Base-by-base conservation (phyloP, 37 sponge, comb jelly and placozoan species). In the Theonella swinhoei region DNA sequence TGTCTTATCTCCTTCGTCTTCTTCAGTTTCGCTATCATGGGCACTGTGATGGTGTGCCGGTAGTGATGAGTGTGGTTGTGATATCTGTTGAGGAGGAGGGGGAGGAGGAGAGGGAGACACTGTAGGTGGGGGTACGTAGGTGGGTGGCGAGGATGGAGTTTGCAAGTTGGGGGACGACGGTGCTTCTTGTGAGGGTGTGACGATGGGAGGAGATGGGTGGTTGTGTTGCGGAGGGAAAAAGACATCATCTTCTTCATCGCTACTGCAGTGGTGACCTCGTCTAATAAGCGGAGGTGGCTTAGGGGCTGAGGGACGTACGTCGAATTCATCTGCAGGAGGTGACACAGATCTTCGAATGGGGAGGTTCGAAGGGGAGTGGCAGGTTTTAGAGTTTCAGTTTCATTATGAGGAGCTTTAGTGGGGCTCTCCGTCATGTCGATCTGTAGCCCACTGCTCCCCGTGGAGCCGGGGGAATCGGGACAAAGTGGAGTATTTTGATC, bases 211-310 rank as follows among this genome's bases (percentile, higher is more conserved):
- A 39, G 47, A 42, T 23, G 75, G 40, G 75, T 23, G 2, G 47
- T 40, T 40, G 28, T 35, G 75, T 22, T 80, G 37, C 9, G 76
- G 87, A 2, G 73, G 75, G n/a, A 85, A 77, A 20, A 78, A 69
- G 35, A 69, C 78, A 54, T 83, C 84, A 20, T 81, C 82, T 4
- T 76, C 76, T n/a, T 75, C 76, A 75, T 76, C 75, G 58, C 76
- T 75, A 36, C 75, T 67, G 5, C 72, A 41, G 23, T 82, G 64
- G 64, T 60, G 54, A 47, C 54, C 54, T 47, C 54, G 7, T 14
- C 54, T 47, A 47, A 47, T 47, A 14, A 47, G 54, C 11, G 54
- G 54, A 47, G 54, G 54, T 17, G 54, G 54, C 14, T 14, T 47
- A 7, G 54, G 54, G 54, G 54, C 54, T 17, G 54, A 47, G 14